Percentiles rank a stretch among this genome's conserved stretches.
These are phyloP conservation scores for Pongo abelii DNA, from an alignment of 2,113 vertebrate genomes.

Conservation along the genomic window DNA sequence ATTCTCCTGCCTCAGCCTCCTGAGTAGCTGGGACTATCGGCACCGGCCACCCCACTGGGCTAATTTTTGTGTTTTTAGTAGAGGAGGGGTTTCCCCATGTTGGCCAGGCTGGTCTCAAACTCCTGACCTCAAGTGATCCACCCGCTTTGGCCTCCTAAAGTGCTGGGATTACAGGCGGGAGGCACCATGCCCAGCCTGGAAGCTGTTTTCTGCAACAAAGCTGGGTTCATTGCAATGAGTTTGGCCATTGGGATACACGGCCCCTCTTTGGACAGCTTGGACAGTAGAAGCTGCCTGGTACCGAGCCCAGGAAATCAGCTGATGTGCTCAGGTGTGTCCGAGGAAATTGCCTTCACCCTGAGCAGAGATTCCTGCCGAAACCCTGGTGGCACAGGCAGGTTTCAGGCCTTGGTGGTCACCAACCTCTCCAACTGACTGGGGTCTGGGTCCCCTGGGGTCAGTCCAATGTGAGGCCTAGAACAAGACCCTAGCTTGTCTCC, in stretches of 20 bases:
- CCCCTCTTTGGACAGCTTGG: neutral
- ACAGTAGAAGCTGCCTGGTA: neutral
- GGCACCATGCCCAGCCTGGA: neutral
- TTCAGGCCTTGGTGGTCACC: neutral
- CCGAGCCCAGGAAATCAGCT: neutral
- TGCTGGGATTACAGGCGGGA: too few relatives aligned
- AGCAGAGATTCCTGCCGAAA: neutral
- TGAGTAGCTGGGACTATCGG: too few relatives aligned
- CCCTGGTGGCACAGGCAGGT: neutral
- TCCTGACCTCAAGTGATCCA: too few relatives aligned
- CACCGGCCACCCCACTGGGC: too few relatives aligned
- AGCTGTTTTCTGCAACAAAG: neutral
- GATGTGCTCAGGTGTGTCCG: neutral
- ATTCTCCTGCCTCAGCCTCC: too few relatives aligned
- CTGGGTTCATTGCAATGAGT: neutral
- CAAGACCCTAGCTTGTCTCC: neutral
- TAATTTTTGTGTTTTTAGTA: too few relatives aligned
- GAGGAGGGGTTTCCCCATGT: too few relatives aligned
- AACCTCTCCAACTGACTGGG: neutral
- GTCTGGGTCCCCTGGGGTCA: neutral
- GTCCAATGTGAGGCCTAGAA: neutral
- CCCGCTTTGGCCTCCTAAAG: too few relatives aligned
- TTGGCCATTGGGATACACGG: neutral
- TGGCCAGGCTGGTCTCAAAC: too few relatives aligned
- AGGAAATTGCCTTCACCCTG: neutral